These are phyloP conservation scores for Rachycentron canadum DNA, from an alignment of 2,797 vertebrate genomes.

Conservation along the genomic window DNA sequence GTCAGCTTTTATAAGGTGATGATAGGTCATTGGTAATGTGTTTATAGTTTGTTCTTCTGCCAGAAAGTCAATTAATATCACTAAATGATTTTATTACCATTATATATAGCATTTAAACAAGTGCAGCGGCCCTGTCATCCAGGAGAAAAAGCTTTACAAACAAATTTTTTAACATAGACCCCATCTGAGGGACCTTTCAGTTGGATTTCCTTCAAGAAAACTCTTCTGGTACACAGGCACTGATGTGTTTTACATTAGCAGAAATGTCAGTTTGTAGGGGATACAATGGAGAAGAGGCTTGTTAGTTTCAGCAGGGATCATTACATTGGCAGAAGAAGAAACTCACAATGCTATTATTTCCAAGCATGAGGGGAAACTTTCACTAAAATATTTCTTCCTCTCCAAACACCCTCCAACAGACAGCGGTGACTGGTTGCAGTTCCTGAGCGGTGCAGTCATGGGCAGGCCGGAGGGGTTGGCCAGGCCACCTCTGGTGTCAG, in stretches of 20 bases:
- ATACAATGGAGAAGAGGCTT: not conserved
- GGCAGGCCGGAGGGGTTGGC: slow-evolving; percentile 74
- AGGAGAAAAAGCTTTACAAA: not conserved
- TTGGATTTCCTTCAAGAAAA: not conserved
- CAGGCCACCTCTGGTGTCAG: slow-evolving; percentile 64
- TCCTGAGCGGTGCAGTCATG: slow-evolving; percentile 74
- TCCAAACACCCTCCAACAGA: slow-evolving; percentile 53
- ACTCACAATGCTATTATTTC: not conserved
- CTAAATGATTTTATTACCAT: not conserved
- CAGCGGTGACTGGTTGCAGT: slow-evolving; percentile 33
- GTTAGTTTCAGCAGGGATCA: not conserved
- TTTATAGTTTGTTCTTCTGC: not conserved
- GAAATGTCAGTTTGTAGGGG: not conserved
- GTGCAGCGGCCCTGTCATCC: not conserved
- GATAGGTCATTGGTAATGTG: not conserved
- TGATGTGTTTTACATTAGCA: not conserved
- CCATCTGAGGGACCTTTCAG: not conserved
- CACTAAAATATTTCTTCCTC: slow-evolving; percentile 15
- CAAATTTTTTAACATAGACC: not conserved
- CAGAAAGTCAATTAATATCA: not conserved
- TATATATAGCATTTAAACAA: not conserved
- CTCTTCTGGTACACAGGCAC: not conserved
- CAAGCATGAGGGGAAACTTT: not conserved
- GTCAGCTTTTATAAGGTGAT: not conserved
- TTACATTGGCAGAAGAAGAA: not conserved